These are phyloP conservation scores for Andrena minutula DNA, from an alignment of 2,888 invertebrate genomes.

Conservation along the genomic window DNA sequence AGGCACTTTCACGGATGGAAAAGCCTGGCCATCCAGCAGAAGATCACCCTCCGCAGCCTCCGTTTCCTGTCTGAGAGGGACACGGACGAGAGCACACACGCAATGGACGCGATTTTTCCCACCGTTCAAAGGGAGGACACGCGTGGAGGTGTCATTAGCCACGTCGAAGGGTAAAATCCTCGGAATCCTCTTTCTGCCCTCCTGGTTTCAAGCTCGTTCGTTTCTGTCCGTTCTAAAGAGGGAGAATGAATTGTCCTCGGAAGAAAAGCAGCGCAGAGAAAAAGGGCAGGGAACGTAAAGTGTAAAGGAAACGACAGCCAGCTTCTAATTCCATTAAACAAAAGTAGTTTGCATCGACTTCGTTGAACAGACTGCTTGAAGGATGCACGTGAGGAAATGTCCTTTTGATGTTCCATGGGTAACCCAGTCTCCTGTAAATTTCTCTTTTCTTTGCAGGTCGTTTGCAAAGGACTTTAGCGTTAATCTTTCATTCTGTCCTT, in stretches of 20 bases:
- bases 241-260: not conserved
- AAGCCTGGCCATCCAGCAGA: conserved; percentile 20
- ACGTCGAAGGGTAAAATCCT: conserved; percentile 35
- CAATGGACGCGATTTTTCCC: not conserved
- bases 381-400: not conserved
- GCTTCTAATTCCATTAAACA: conserved; percentile 32
- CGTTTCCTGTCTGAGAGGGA: conserved; percentile 17
- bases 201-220: conserved; percentile 6
- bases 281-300: not conserved
- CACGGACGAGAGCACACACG: not conserved
- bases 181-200: conserved; percentile 32
- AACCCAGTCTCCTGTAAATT: not conserved
- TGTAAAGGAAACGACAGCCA: conserved; percentile 7
- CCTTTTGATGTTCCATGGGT: not conserved
- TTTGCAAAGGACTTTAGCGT: not conserved
- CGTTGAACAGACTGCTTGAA: not conserved
- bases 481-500: not conserved
- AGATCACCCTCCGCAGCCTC: conserved; percentile 12
- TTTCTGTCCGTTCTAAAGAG: conserved; percentile 1
- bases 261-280: not conserved
- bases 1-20: conserved; percentile 47
- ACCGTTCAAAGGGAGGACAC: conserved; percentile 22
- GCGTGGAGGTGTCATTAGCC: conserved; percentile 48
- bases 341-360: conserved; percentile 37
- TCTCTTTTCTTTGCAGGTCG: not conserved